phyloP scores from a whole-genome alignment of 2,113 vertebrate species.

The Oryzias woworae region DNA sequence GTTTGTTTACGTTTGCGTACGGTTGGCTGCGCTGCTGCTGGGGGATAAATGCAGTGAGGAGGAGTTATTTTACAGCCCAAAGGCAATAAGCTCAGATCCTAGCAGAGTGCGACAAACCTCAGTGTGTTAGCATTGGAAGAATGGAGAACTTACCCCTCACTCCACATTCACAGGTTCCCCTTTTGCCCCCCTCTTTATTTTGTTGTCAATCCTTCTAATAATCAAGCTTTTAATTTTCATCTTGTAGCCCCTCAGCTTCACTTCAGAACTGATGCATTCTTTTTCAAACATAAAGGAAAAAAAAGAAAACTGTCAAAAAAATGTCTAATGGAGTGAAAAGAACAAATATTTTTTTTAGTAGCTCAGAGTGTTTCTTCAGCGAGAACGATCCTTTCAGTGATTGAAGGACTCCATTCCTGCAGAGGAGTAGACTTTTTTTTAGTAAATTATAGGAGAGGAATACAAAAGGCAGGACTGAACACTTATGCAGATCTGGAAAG shows the following conservation, averaged over 20 bases:
- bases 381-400: conserved; percentile 32
- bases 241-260: conserved; percentile 5
- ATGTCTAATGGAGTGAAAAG: conserved; percentile 23
- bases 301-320: not conserved
- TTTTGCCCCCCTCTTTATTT: conserved; percentile 7
- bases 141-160: not conserved
- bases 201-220: conserved; percentile 11
- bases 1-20: conserved; percentile 41
- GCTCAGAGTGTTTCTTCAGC: conserved; percentile 14
- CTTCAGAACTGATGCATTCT: conserved; percentile 1
- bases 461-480: not conserved
- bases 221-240: conserved; percentile 15
- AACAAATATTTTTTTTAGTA: conserved; percentile 23
- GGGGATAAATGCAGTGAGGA: conserved; percentile 43
- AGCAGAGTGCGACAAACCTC: conserved; percentile 17
- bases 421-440: not conserved
- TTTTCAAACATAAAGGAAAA: conserved; percentile 19
- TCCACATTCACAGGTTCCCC: not conserved
- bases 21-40: conserved; percentile 14
- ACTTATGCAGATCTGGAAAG: not conserved
- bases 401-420: conserved; percentile 28
- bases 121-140: conserved; percentile 5
- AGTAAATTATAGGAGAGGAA: conserved; percentile 5
- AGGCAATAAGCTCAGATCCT: conserved; percentile 36
- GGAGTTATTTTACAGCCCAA: conserved; percentile 49